Evolutionary conservation across 2,797 vertebrate genomes (phyloP), one percentile per base, ranked within the genome.

Genomic region (Xyrichtys novacula): DNA sequence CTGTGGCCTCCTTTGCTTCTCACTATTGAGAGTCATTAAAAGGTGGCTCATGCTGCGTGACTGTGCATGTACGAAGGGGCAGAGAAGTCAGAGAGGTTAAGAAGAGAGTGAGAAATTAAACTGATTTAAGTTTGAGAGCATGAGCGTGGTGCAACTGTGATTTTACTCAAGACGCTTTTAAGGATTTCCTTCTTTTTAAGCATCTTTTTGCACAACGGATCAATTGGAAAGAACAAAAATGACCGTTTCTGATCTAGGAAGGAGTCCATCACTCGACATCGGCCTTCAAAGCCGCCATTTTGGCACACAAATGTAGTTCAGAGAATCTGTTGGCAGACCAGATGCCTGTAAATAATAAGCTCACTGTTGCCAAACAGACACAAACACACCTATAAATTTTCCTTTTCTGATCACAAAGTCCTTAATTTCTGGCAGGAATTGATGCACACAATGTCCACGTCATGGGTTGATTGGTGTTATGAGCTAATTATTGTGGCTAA

Each of bases 391-490:
- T 5, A 28, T 17, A 61, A 14, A 61, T 69, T 56, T 65, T 39
- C 20, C 10, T 70, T 3, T 68, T 69, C 65, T 79, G 50, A 79
- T 80, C 54, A 83, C 81, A 54, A 71, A 77, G 32, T 57, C 28
- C 26, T 71, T 89, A 92, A 92, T 91, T 81, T 54, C 44, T 69
- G 23, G 32, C 61, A 75, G 42, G 71, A 79, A 92, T 89, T 84
- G 84, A 84, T 15, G 26, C 73, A 82, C 83, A 88, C 80, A 85
- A 79, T 52, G 66, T 80, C 63, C 58, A 75, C 84, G 90, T 89
- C 82, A 56, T 59, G 83, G 92, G 91, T 91, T 91, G 92, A 93
- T 91, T 85, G 69, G 34, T 53, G 55, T 88, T 56, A 88, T 77
- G 71, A 75, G 69, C 67, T 86, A 86, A 91, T 91, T 91, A 92